These are phyloP conservation scores for Cryptocephalus primarius DNA, from an alignment of 2,888 invertebrate species.

Conservation along the genomic window DNA sequence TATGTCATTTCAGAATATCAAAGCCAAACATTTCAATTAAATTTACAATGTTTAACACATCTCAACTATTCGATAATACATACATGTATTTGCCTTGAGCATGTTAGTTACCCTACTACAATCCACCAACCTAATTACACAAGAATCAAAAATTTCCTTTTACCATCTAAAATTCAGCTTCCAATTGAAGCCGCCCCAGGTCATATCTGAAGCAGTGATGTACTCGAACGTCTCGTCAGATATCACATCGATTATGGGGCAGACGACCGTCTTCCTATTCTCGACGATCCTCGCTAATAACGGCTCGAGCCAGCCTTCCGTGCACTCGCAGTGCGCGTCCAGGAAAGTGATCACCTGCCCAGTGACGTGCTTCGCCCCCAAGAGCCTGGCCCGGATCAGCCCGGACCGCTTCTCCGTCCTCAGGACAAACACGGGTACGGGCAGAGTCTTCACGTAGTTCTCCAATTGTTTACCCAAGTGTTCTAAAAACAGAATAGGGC, in stretches of 20 bases:
- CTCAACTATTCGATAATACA: too few relatives aligned
- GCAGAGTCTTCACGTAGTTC: constrained; percentile 75
- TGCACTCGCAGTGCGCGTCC: constrained; percentile 97
- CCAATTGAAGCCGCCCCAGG: constrained; percentile 99
- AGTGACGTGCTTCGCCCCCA: constrained; percentile 86
- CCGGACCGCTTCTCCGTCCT: constrained; percentile 91
- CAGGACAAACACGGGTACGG: constrained; percentile 77
- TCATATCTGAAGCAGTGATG: constrained; percentile 97
- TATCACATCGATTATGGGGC: constrained; percentile 98
- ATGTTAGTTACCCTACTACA: too few relatives aligned
- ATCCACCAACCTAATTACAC: too few relatives aligned
- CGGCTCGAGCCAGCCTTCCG: constrained; percentile 98
- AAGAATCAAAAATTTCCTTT: constrained; percentile 24
- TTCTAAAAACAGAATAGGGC: constrained; percentile 43
- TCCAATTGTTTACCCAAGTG: constrained; percentile 83
- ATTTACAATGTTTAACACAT: too few relatives aligned
- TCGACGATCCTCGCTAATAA: constrained; percentile 82
- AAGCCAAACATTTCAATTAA: too few relatives aligned
- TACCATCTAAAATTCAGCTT: constrained; percentile 97
- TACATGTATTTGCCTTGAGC: too few relatives aligned
- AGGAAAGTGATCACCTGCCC: constrained; percentile 93
- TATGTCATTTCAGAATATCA: too few relatives aligned
- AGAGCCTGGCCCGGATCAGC: constrained; percentile 85
- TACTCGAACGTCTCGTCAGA: constrained; percentile 99
- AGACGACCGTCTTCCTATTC: constrained; percentile 88